A percentile compares a stretch with the other conserved stretches of the same genome.
phyloP scores from a whole-genome alignment of 1,140 invertebrate genomes.

The Bombus huntii region DNA sequence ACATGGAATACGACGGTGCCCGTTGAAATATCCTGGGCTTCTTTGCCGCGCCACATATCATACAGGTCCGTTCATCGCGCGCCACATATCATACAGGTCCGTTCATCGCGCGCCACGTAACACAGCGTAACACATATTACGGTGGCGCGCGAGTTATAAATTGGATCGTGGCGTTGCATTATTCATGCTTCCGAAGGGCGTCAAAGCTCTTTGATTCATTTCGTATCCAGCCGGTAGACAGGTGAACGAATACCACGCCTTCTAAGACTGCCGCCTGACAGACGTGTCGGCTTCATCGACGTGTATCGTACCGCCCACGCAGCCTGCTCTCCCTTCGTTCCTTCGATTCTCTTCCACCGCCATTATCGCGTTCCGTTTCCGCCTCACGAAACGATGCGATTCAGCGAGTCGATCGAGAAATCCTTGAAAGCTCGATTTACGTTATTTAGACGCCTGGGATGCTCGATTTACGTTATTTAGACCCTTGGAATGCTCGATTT shows the following conservation, averaged over 20 bases:
- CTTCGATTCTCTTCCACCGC: too few relatives aligned
- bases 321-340: neutral
- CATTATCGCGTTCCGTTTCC: neutral
- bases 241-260: constrained; percentile 52
- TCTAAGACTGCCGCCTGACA: constrained; percentile 58
- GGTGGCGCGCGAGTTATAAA: constrained; percentile 74
- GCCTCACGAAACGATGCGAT: neutral
- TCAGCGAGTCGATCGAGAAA: neutral
- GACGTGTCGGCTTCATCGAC: constrained; percentile 46
- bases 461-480: too few relatives aligned
- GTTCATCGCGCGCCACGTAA: constrained; percentile 53
- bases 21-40: constrained; percentile 62
- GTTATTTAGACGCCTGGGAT: neutral
- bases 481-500: too few relatives aligned
- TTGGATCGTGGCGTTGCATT: constrained; percentile 76
- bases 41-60: constrained; percentile 65
- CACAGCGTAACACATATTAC: constrained; percentile 74
- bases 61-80: constrained; percentile 20
- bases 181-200: constrained; percentile 77
- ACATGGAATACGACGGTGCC: constrained; percentile 31
- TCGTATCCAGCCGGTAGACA: constrained; percentile 72
- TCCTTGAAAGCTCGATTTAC: neutral
- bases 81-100: constrained; percentile 50
- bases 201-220: constrained; percentile 78
- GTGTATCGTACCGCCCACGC: constrained; percentile 5